Evolutionary conservation across 2,888 invertebrate species (phyloP), one percentile per base, ranked within the genome.

Genomic region (Gryllus longicercus): DNA sequence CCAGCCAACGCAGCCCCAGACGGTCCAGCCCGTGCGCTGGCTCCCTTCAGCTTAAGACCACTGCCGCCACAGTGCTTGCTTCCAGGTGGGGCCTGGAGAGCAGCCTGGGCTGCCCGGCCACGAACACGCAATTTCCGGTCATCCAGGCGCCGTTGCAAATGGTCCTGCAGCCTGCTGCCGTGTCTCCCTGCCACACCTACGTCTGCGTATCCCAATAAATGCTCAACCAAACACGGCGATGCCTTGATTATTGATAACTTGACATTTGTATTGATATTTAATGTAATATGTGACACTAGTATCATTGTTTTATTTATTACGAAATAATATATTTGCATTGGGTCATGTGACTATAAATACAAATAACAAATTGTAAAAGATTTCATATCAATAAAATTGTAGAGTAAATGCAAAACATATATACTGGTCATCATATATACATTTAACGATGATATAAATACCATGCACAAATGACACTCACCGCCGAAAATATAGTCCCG

Each of bases 101-200:
- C 76, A n/a, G 79, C 76, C 25, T 38, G 51, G 10, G 77, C 77
- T n/a, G 51, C 76, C 38, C 77, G 76, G 10, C 63, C 63, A 23
- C 51, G 75, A 18, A 63, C 76, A 23, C 77, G 76, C 51, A 21
- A 51, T 25, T 49, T 63, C 63, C 91, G 87, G 83, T 91, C 91
- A 83, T 91, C 91, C 76, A 91, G 86, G 50, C 90, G 87, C 81
- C 89, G 88, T 84, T 90, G 89, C 75, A 91, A 85, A 84, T 91
- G 91, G 84, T 91, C 91, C 84, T 91, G 90, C 79, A 91, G 86
- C 84, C 90, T 89, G 12, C 89, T 88, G 78, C 90, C 88, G 82
- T 89, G 90, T 80, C 89, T 87, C 76, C 87, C 86, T 89, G 86
- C 77, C 49, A 49, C 49, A 75, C 75, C 75, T 63, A 63, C n/a